Evolutionary conservation across 2,113 vertebrate genomes (phyloP), one percentile per base, ranked within the genome.

Genomic region (Tringa solitaria): DNA sequence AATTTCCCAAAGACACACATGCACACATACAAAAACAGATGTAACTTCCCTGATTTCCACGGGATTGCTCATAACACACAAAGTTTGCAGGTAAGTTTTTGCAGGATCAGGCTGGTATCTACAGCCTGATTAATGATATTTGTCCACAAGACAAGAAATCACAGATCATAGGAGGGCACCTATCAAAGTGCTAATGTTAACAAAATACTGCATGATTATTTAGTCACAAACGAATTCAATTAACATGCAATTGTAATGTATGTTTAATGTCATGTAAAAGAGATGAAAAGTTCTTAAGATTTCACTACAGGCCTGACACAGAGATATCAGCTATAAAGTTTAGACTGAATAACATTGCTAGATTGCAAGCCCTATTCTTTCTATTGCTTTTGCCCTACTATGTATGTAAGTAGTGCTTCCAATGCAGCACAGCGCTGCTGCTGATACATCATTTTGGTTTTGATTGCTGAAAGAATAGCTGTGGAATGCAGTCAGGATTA

Each of bases 381-480:
- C 64, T 53, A 82, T 7, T 0, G 48, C 54, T 89, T 94, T 79
- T 79, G 64, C 74, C 81, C 84, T 92, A 51, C 79, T 95, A 56
- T 61, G 30, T 85, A 77, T 78, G 84, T n/a, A 80, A 72, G 60
- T 8, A 83, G 46, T 73, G 72, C 65, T 95, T 88, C 85, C 78
- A 91, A 32, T 96, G 63, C 84, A 87, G 84, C 84, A 69, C 69
- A 68, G 74, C 37, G 89, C 83, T 93, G 84, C 74, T 94, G 85
- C 61, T 84, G 80, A 94, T 65, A 63, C 10, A 93, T 79, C 54
- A 72, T 89, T 97, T 96, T 95, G 27, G n/a, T 89, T 96, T 65
- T 89, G 91, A 96, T 81, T 90, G 78, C 87, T 96, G 69, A 87
- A 91, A 95, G 80, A 93, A 82, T 70, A 67, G 75, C 60, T 65